Percentiles rank a stretch among this genome's conserved stretches.
These are phyloP conservation scores for Leptodactylus fallax DNA, from an alignment of 2,797 vertebrate genomes.

Conservation along the genomic window DNA sequence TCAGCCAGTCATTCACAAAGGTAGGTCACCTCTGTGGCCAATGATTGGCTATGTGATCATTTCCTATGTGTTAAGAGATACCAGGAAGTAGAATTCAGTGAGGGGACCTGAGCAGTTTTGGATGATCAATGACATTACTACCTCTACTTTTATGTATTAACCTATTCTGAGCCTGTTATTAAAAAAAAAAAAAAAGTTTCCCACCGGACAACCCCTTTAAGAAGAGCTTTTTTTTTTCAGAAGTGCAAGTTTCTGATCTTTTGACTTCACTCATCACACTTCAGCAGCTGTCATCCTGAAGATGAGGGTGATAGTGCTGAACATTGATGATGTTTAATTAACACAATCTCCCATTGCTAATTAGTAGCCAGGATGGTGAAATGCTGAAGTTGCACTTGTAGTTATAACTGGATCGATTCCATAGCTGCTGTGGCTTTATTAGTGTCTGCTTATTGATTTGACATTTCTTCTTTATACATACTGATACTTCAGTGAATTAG, in stretches of 20 bases:
- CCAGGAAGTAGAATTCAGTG: too few relatives aligned
- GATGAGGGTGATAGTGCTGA: neutral
- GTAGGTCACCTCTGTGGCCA: too few relatives aligned
- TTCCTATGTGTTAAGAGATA: too few relatives aligned
- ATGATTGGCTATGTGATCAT: too few relatives aligned
- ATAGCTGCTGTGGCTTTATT: slow-evolving; percentile 3
- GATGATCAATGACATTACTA: too few relatives aligned
- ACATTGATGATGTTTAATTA: slow-evolving; percentile 27
- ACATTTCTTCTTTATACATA: slow-evolving; percentile 6
- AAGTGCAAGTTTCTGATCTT: neutral
- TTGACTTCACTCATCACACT: neutral
- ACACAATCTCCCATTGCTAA: slow-evolving; percentile 21
- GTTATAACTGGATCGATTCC: neutral
- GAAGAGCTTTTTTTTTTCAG: too few relatives aligned
- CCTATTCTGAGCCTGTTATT: too few relatives aligned
- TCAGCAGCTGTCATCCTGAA: neutral
- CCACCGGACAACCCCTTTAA: too few relatives aligned
- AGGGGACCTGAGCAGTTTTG: too few relatives aligned
- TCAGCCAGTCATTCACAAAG: too few relatives aligned
- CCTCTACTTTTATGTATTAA: too few relatives aligned
- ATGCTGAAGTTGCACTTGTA: neutral
- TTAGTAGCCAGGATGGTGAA: neutral
- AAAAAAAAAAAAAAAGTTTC: too few relatives aligned
- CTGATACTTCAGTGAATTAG: neutral
- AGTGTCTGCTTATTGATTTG: slow-evolving; percentile 5